These are phyloP conservation scores for Lissocephala sabroskyi DNA, from an alignment of 2,888 invertebrate species.

Conservation along the genomic window DNA sequence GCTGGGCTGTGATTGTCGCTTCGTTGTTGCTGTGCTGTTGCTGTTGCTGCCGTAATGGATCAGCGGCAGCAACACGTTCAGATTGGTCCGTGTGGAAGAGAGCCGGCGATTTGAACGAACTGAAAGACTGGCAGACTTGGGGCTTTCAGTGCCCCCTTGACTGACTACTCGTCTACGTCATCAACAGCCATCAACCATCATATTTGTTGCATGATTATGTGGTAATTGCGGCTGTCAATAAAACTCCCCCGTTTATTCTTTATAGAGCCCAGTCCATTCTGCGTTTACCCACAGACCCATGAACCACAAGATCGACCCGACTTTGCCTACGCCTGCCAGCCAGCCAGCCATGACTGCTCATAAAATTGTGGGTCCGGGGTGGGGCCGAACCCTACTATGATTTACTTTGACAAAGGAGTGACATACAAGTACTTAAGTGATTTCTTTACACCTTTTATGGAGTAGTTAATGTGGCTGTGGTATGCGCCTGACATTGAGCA, in stretches of 20 bases:
- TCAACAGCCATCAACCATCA: conserved; percentile 51
- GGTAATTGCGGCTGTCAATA: conserved; percentile 71
- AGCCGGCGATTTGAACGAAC: too few relatives aligned
- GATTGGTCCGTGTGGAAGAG: too few relatives aligned
- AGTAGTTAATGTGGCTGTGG: conserved; percentile 62
- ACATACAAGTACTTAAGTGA: conserved; percentile 65
- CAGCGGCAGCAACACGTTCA: conserved; percentile 32
- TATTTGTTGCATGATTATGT: conserved; percentile 68
- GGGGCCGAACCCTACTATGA: conserved; percentile 50
- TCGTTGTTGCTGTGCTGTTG: conserved; percentile 15
- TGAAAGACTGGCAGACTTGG: too few relatives aligned
- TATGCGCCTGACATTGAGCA: conserved; percentile 55
- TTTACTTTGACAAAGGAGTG: conserved; percentile 65
- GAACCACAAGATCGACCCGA: background rate
- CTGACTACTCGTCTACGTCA: conserved; percentile 39
- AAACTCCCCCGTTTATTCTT: conserved; percentile 69
- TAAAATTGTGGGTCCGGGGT: conserved; percentile 18
- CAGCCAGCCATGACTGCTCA: background rate
- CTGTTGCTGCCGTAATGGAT: conserved; percentile 52
- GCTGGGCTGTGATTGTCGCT: conserved; percentile 59
- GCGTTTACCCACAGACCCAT: conserved; percentile 40
- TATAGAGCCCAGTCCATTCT: conserved; percentile 58
- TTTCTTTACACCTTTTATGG: conserved; percentile 64
- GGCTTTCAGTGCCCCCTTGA: conserved; percentile 9
- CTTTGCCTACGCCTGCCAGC: background rate